These are phyloP conservation scores for Muntiacus reevesi DNA, from an alignment of 2,113 vertebrate genomes.

Conservation along the genomic window DNA sequence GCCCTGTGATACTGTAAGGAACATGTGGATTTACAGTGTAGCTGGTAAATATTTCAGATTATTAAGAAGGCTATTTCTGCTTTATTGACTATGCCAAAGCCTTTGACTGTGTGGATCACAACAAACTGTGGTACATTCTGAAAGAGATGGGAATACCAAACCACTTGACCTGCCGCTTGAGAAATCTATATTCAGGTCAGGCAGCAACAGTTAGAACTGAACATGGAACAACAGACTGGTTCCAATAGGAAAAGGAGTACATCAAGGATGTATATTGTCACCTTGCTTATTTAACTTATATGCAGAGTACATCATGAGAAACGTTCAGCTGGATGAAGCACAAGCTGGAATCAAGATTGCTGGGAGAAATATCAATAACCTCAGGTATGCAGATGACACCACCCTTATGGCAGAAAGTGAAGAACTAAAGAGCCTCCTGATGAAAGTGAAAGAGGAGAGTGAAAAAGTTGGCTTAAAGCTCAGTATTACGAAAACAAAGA, in stretches of 20 bases:
- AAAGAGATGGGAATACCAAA: not conserved
- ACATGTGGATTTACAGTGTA: not conserved
- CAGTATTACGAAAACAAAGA: not conserved
- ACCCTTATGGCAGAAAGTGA: not conserved
- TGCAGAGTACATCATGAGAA: not conserved
- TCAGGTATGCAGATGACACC: not conserved
- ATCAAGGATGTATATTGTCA: not conserved
- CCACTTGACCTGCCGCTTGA: not conserved
- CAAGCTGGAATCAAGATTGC: not conserved
- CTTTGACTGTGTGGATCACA: not conserved
- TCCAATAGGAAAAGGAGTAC: not conserved
- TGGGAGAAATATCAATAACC: not conserved
- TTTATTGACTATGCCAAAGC: not conserved
- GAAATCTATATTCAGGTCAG: not conserved
- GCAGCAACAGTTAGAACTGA: not conserved
- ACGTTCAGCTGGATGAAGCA: not conserved
- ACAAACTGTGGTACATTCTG: not conserved
- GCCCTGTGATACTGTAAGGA: not conserved
- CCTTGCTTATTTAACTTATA: not conserved
- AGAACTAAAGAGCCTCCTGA: not conserved
- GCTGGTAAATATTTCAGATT: not conserved
- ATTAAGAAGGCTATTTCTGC: not conserved
- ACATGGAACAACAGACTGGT: not conserved
- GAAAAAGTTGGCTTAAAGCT: not conserved
- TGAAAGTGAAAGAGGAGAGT: not conserved